phyloP scores from a whole-genome alignment of 2,113 vertebrate species.

The Leptobrachium leishanense region DNA sequence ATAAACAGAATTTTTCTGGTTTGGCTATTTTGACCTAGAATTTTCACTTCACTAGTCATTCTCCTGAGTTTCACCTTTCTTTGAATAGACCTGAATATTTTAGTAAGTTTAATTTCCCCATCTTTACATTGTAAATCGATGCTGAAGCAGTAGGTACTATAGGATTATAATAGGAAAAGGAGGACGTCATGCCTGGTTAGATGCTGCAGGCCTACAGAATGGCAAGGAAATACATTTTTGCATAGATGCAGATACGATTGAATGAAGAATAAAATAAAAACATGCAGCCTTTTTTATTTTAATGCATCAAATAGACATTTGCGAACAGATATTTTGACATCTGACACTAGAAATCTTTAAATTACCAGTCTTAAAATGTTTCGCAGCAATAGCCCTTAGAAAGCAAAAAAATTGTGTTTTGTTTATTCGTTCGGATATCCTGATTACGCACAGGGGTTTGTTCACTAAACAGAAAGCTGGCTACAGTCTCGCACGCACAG shows the following conservation, averaged over 20 bases:
- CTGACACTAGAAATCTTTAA: slow-evolving; percentile 10
- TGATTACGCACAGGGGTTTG: not conserved
- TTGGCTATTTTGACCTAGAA: too few relatives aligned
- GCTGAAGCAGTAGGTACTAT: too few relatives aligned
- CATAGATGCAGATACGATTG: not conserved
- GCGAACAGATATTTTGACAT: not conserved
- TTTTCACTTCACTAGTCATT: too few relatives aligned
- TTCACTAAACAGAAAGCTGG: too few relatives aligned
- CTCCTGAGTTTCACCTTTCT: too few relatives aligned
- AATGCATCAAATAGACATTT: not conserved
- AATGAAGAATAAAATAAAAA: not conserved
- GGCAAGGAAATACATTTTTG: not conserved
- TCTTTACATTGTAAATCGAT: too few relatives aligned
- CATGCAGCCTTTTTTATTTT: not conserved
- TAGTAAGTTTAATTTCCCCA: too few relatives aligned
- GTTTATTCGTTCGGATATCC: not conserved
- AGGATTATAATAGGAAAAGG: too few relatives aligned
- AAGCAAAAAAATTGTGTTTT: not conserved
- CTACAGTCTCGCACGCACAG: too few relatives aligned
- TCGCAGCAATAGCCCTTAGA: slow-evolving; percentile 37
- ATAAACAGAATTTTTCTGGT: too few relatives aligned
- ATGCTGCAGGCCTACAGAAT: not conserved
- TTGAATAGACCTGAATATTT: too few relatives aligned
- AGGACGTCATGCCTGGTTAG: too few relatives aligned
- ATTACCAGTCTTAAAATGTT: slow-evolving; percentile 7